A percentile compares a stretch with the other conserved stretches of the same genome.
These are phyloP conservation scores for Chauna torquata DNA, from an alignment of 2,113 vertebrate genomes.

Conservation along the genomic window DNA sequence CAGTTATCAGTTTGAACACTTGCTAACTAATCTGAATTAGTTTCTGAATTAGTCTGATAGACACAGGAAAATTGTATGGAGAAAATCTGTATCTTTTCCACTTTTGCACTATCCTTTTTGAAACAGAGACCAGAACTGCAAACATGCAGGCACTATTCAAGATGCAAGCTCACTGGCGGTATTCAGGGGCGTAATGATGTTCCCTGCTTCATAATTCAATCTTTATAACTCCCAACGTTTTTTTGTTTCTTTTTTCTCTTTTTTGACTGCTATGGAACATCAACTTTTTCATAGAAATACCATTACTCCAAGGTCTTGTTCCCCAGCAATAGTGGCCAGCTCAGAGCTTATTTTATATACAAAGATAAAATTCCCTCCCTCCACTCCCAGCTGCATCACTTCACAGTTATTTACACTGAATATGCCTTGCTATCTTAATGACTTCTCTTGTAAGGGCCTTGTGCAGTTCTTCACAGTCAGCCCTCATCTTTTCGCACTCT, in stretches of 20 bases:
- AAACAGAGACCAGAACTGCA: background rate
- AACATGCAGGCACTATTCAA: background rate
- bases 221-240: background rate
- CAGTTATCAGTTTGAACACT: background rate
- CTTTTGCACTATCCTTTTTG: background rate
- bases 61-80: background rate
- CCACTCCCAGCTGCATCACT: background rate
- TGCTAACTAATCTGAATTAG: background rate
- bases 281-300: background rate
- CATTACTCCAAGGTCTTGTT: background rate
- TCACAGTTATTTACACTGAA: background rate
- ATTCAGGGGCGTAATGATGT: background rate
- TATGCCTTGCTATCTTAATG: background rate
- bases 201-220: background rate
- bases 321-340: background rate
- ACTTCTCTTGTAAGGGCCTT: background rate
- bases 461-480: background rate
- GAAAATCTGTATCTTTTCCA: background rate
- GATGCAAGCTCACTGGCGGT: background rate
- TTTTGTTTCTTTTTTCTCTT: background rate
- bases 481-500: background rate
- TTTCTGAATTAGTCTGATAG: background rate
- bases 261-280: background rate
- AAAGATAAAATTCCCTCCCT: background rate
- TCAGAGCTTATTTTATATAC: background rate